These are phyloP conservation scores for Drosophila pandora DNA, from an alignment of 1,140 invertebrate species.

Conservation along the genomic window DNA sequence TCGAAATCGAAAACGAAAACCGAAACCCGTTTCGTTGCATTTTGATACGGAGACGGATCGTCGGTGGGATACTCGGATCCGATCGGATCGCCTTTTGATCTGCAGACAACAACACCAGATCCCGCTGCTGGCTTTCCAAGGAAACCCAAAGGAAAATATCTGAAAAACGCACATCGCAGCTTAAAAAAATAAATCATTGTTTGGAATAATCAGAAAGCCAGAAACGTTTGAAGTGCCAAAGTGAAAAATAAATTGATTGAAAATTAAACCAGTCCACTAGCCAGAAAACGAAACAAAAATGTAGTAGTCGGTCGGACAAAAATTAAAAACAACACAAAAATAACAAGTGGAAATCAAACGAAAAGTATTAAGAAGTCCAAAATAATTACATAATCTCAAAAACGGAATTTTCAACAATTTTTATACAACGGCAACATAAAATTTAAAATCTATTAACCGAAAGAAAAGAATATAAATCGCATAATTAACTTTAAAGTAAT, in stretches of 20 bases:
- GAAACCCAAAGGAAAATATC: conserved; percentile 37
- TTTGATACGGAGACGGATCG: conserved; percentile 36
- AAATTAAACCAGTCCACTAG: conserved; percentile 26
- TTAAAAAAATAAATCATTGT: conserved; percentile 61
- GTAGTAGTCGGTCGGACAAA: conserved; percentile 34
- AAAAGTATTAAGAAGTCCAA: conserved; percentile 79
- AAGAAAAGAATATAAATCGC: conserved; percentile 24
- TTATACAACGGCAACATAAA: conserved; percentile 57
- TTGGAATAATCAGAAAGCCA: conserved; percentile 15
- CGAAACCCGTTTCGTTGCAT: conserved; percentile 65
- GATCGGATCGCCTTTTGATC: conserved; percentile 66
- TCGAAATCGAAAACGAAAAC: conserved; percentile 12
- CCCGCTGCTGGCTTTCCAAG: conserved; percentile 44
- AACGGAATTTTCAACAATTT: conserved; percentile 51
- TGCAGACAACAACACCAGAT: conserved; percentile 33
- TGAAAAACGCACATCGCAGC: conserved; percentile 21
- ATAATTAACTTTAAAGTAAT: conserved; percentile 39
- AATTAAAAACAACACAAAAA: conserved; percentile 23
- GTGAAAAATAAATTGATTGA: conserved; percentile 47
- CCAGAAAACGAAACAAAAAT: conserved; percentile 26
- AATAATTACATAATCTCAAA: conserved; percentile 58
- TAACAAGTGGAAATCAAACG: conserved; percentile 66
- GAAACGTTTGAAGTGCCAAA: conserved; percentile 67
- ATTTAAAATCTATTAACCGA: conserved; percentile 47
- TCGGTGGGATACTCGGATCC: conserved; percentile 10